phyloP scores from a whole-genome alignment of 2,888 invertebrate species.

The Tenodera sinensis region DNA sequence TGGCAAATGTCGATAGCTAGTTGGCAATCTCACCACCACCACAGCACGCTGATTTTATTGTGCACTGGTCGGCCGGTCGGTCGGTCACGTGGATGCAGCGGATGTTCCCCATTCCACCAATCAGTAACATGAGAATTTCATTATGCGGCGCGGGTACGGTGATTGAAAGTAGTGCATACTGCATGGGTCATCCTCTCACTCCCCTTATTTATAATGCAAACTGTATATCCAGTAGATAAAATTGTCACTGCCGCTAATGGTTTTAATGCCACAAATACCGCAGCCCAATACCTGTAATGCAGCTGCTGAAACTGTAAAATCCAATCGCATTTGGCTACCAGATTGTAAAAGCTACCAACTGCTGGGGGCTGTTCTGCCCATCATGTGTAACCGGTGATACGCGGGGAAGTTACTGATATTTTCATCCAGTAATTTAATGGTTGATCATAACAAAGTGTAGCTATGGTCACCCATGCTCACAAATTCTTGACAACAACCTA shows the following conservation, averaged over 20 bases:
- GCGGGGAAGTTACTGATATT: neutral
- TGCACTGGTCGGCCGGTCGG: too few relatives aligned
- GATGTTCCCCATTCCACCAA: neutral
- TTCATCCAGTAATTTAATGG: neutral
- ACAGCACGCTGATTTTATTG: neutral
- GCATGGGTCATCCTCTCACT: neutral
- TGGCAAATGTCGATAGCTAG: neutral
- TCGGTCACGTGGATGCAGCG: neutral
- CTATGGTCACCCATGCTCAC: too few relatives aligned
- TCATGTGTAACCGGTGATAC: neutral
- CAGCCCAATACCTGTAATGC: neutral
- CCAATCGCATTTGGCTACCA: neutral
- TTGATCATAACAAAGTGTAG: neutral
- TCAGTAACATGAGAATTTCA: conserved; percentile 7
- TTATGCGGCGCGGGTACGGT: neutral
- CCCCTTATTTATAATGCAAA: neutral
- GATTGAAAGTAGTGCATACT: neutral
- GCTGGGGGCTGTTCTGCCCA: neutral
- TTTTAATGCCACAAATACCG: conserved; percentile 2
- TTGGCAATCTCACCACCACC: neutral
- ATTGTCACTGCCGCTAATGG: conserved; percentile 6
- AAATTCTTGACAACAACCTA: too few relatives aligned
- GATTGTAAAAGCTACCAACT: neutral
- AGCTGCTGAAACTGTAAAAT: neutral
- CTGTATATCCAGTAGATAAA: neutral